Evolutionary conservation across 2,888 invertebrate genomes (phyloP).

Genomic region (Chrysopilus asiliformis): DNA sequence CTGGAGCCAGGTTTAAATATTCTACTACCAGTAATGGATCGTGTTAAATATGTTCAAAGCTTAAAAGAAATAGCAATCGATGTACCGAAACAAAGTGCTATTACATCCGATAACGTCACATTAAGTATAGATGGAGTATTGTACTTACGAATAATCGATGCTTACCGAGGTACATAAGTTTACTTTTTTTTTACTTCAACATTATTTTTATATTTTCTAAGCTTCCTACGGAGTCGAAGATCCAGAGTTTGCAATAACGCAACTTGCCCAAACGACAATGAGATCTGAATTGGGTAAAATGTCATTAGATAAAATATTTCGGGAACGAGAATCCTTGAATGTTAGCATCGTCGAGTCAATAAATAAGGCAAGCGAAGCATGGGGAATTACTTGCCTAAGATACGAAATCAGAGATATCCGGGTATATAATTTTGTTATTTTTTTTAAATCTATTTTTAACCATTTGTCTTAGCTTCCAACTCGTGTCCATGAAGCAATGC

Average conservation of each 20-base stretch:
- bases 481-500: slow-evolving; percentile 97
- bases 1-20: slow-evolving; percentile 91
- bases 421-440: slow-evolving; percentile 17
- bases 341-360: slow-evolving; percentile 89
- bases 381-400: slow-evolving; percentile 94
- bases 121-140: slow-evolving; percentile 93
- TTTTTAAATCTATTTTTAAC: slow-evolving; percentile 1
- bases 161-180: slow-evolving; percentile 56
- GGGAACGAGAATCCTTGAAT: slow-evolving; percentile 92
- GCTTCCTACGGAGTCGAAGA: slow-evolving; percentile 98
- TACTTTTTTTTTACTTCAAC: not conserved
- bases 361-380: slow-evolving; percentile 95
- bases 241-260: slow-evolving; percentile 97
- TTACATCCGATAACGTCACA: slow-evolving; percentile 95
- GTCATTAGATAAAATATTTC: slow-evolving; percentile 88
- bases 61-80: slow-evolving; percentile 99
- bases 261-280: slow-evolving; percentile 99
- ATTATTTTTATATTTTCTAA: slow-evolving; percentile 22
- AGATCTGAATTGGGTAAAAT: slow-evolving; percentile 97
- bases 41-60: slow-evolving; percentile 94
- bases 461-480: slow-evolving; percentile 56
- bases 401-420: slow-evolving; percentile 72
- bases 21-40: slow-evolving; percentile 80
- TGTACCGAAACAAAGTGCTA: slow-evolving; percentile 96
- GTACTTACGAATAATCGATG: slow-evolving; percentile 84